Base-by-base conservation (phyloP, 2,113 vertebrate genomes). In the Columbina picui region DNA sequence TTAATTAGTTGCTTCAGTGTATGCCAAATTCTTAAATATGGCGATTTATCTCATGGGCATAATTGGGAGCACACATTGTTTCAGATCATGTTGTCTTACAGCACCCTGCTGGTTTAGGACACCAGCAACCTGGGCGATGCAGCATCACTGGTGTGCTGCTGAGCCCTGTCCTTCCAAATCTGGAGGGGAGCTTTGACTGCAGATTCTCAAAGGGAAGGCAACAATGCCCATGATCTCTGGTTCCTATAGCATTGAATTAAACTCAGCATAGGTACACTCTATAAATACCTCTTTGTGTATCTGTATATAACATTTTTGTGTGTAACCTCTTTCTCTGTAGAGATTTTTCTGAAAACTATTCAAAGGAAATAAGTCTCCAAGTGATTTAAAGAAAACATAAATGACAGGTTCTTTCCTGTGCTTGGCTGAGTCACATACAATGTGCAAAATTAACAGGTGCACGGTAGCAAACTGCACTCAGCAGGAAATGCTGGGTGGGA, bases 221-320 rank as follows among this genome's bases (percentile, higher is more conserved):
- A 45, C 1, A 1, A 15, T 74, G 55, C 38, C 30, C 2, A 0
- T 15, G n/a, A 12, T 73, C 0, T 2, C 38, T 49, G 6, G 19
- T 78, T 85, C 52, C 55, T 47, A 1, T 11, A 53, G 49, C 22
- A 39, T 6, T 75, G 60, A 64, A 65, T 86, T 32, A 63, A 86
- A 43, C 25, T n/a, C 59, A 9, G 49, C 32, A 43, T 29, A 56
- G 34, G 34, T 67, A 14, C 3, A 1, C 13, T 80, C 55, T 84
- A 56, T 81, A 70, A 95, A 81, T 92, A 86, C 3, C 18, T 80
- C 22, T 5, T 1, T 36, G 20, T 82, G 36, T 43, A 38, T 73
- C 39, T 79, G 57, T 79, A 41, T 71, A 14, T 53, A 92, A 32
- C 17, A 65, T 15, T 50, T 87, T 45, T 85, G 78, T 10, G 4